A percentile compares a stretch with the other conserved stretches of the same genome.
Evolutionary conservation across 2,888 invertebrate species (phyloP).

Genomic region (Globia sparganii): DNA sequence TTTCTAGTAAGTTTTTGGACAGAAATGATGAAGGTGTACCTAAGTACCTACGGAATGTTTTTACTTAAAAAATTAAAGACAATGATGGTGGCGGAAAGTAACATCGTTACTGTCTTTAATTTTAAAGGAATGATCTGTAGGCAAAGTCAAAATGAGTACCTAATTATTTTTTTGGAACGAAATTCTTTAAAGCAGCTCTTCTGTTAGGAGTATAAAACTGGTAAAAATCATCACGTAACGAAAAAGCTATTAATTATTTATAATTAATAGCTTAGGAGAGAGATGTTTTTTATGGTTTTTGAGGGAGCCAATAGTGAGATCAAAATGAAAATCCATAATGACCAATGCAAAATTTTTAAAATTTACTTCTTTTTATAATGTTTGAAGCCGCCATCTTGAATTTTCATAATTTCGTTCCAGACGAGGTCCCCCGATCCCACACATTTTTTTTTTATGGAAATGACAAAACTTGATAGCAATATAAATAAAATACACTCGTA

Average conservation of each 20-base stretch:
- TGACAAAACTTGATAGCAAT: too few species aligned
- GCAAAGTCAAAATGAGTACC: neutral
- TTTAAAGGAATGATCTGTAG: neutral
- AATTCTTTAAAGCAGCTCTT: neutral
- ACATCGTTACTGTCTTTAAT: neutral
- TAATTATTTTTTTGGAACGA: neutral
- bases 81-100: neutral
- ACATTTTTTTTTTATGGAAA: too few species aligned
- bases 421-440: neutral
- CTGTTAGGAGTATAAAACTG: neutral
- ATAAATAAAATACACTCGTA: too few species aligned
- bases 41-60: too few species aligned
- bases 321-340: neutral
- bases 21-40: neutral
- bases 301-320: neutral
- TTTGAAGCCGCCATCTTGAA: neutral
- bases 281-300: too few species aligned
- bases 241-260: too few species aligned
- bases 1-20: neutral
- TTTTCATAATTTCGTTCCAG: neutral
- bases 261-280: too few species aligned
- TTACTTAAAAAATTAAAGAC: neutral
- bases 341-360: neutral
- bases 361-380: neutral
- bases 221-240: too few species aligned